These are phyloP conservation scores for Chiloscyllium punctatum DNA, from an alignment of 2,797 vertebrate species.

Conservation along the genomic window DNA sequence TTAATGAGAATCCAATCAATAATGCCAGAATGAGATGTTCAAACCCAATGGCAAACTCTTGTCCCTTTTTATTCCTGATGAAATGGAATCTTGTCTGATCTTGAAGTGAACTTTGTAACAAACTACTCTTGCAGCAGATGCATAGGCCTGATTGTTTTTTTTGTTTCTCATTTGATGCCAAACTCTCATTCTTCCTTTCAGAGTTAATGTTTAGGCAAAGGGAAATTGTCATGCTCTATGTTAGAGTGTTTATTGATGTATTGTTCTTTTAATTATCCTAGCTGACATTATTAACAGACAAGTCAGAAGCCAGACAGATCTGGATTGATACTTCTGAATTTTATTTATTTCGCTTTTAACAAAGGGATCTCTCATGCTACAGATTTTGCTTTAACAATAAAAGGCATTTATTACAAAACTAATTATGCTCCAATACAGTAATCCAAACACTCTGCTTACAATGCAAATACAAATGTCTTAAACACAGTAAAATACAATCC, in stretches of 20 bases:
- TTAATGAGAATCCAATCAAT: not conserved
- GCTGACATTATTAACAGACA: no score
- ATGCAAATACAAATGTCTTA: no score
- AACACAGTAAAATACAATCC: no score
- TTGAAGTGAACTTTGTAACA: not conserved
- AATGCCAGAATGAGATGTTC: not conserved
- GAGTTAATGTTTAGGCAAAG: not conserved
- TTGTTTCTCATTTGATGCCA: not conserved
- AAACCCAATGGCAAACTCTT: not conserved
- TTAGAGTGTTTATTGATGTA: not conserved
- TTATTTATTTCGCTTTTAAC: no score
- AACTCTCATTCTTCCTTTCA: not conserved
- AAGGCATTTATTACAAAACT: no score
- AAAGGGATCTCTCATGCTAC: no score
- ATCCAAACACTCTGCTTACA: no score
- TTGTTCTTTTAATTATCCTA: no score
- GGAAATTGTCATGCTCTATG: not conserved
- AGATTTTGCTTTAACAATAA: no score
- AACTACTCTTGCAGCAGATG: not conserved
- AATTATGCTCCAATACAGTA: no score
- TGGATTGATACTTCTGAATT: no score
- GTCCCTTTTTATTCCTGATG: not conserved
- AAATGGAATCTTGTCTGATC: not conserved
- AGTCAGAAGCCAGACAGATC: no score
- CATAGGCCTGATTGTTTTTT: not conserved